Percentiles rank a stretch among this genome's conserved stretches.
Conservation (phyloP, 2,797 vertebrate genomes). For the Tachyglossus aculeatus region DNA sequence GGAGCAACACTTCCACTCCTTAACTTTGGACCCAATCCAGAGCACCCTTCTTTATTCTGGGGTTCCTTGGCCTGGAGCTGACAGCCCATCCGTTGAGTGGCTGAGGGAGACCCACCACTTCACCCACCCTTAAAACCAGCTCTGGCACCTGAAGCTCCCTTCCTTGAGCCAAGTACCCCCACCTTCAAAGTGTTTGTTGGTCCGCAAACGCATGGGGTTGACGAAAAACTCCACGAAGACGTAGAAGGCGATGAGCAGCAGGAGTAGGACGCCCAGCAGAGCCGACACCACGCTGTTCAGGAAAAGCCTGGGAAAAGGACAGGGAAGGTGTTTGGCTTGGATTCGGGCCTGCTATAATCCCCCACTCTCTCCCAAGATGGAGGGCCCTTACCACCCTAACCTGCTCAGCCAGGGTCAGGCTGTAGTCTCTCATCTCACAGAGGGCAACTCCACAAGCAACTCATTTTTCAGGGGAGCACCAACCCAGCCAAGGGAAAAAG, state of each 20-base stretch:
- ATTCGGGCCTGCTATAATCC: background rate
- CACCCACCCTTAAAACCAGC: no score
- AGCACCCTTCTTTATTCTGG: no score
- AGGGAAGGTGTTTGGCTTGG: constrained; percentile 12
- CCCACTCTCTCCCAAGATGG: background rate
- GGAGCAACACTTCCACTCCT: no score
- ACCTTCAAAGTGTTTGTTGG: constrained; percentile 83
- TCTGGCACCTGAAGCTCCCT: no score
- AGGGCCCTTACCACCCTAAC: background rate
- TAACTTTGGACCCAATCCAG: no score
- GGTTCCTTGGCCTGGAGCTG: no score
- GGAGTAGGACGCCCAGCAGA: constrained; percentile 84
- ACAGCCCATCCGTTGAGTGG: no score
- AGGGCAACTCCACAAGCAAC: background rate
- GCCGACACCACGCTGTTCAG: constrained; percentile 91
- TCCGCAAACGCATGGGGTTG: constrained; percentile 85
- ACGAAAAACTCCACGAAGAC: constrained; percentile 90
- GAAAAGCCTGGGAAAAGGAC: constrained; percentile 83
- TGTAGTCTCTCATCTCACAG: background rate
- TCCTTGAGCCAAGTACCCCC: constrained; percentile 25
- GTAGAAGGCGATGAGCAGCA: constrained; percentile 85
- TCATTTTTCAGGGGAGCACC: background rate
- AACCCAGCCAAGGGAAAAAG: background rate
- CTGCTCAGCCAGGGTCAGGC: background rate
- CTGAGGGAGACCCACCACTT: no score